These are phyloP conservation scores for Temnothorax rugatulus DNA, from an alignment of 2,888 invertebrate genomes.

Conservation along the genomic window DNA sequence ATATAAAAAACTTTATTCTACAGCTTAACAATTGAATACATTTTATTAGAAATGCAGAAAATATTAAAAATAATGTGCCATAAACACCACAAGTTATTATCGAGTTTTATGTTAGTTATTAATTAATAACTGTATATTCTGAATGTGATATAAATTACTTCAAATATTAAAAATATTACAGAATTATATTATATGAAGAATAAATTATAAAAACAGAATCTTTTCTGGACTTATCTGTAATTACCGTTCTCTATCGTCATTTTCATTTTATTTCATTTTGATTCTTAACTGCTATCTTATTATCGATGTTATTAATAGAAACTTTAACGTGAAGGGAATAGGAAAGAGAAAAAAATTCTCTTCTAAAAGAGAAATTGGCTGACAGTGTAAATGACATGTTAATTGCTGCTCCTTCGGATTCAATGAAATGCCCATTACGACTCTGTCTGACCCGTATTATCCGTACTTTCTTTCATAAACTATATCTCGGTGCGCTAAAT, in stretches of 20 bases:
- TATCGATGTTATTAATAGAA: background rate
- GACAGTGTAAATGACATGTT: conserved; percentile 15
- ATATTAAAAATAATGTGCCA: conserved; percentile 2
- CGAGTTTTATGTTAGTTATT: background rate
- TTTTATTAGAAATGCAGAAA: background rate
- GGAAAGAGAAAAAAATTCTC: background rate
- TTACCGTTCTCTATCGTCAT: background rate
- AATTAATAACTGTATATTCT: background rate
- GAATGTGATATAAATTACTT: background rate
- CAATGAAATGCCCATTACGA: conserved; percentile 31
- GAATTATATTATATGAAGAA: background rate
- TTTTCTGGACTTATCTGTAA: background rate
- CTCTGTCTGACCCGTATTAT: background rate
- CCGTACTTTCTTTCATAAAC: conserved; percentile 6
- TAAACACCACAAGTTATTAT: background rate
- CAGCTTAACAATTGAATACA: background rate
- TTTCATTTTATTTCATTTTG: background rate
- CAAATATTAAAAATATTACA: background rate
- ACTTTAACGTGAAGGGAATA: background rate
- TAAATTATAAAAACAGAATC: background rate
- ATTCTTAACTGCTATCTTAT: conserved; percentile 1
- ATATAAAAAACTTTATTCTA: background rate
- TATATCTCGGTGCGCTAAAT: conserved; percentile 69
- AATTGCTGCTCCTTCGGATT: conserved; percentile 25
- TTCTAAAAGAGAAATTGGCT: background rate